These are phyloP conservation scores for Solenopsis fugax DNA, from an alignment of 1,140 invertebrate species.

Conservation along the genomic window DNA sequence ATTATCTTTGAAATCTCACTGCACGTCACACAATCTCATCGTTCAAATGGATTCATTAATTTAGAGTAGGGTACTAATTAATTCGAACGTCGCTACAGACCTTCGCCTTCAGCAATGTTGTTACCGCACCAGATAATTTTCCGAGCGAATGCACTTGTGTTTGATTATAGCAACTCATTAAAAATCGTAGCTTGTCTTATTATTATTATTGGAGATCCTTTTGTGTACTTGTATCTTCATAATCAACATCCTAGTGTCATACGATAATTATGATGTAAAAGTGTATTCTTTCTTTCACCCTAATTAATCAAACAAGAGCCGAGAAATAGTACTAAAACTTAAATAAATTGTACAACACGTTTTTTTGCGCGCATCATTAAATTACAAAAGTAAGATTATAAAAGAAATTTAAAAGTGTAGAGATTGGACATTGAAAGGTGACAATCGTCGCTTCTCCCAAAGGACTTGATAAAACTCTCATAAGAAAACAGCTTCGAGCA, in stretches of 20 bases:
- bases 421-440: background rate
- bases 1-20: constrained; percentile 43
- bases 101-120: constrained; percentile 11
- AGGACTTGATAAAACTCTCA: constrained; percentile 35
- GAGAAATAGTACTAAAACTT: background rate
- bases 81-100: constrained; percentile 15
- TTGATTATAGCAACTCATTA: constrained; percentile 38
- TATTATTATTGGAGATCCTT: background rate
- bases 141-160: background rate
- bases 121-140: constrained; percentile 33
- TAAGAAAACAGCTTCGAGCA: background rate
- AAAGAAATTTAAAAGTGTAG: background rate
- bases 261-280: background rate
- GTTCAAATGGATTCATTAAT: constrained; percentile 26
- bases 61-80: constrained; percentile 28
- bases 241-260: background rate
- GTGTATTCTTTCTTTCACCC: background rate
- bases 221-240: background rate
- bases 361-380: background rate
- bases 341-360: background rate
- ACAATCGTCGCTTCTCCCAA: background rate
- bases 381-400: background rate
- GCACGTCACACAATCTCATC: background rate
- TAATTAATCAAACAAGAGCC: constrained; percentile 4
- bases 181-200: constrained; percentile 30